Base-by-base conservation (phyloP, 2,113 vertebrate genomes). In the Galemys pyrenaicus region DNA sequence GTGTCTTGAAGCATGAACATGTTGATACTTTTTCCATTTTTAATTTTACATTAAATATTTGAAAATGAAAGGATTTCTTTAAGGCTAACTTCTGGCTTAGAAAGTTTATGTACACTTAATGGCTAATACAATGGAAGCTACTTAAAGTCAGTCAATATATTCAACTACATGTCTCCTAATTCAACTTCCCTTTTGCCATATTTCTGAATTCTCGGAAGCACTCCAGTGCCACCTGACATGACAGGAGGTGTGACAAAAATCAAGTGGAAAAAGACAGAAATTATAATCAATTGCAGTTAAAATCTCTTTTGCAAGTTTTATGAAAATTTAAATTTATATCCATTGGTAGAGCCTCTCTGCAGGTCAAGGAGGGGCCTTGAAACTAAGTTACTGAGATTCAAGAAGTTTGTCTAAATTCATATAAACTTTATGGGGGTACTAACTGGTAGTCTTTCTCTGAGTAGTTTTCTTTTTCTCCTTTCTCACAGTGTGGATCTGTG, bases 21-120 rank as follows among this genome's bases (percentile, higher is more conserved):
- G 9, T n/a, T 94, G 28, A 65, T 83, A 26, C 51, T 75, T 87
- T 89, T 94, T 71, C 9, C 22, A 12, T 75, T 60, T 70, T 94
- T 1, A 46, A 5, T 85, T 87, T 92, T 81, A 39, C 41, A 35
- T 37, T n/a, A 65, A 75, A 49, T 85, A 4, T 67, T 89, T 81
- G 62, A 41, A 86, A 74, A 62, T 44, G 13, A 35, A 91, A 35
- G 37, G 75, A 39, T 86, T 95, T 89, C 15, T 44, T 32, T 46
- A 6, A 44, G 15, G 49, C 19, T 54, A 67, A 19, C 12, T 71
- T 46, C 68, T 86, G 46, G 44, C n/a, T 58, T 74, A 5, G 41
- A 68, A 89, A 49, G 16, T 15, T 37, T 68, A 71, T 94, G 39
- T 49, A 26, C 11, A 30, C 24, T 24, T 30, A 15, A 30, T 62